These are phyloP conservation scores for Corvus cornix DNA, from an alignment of 2,113 vertebrate species.

Conservation along the genomic window DNA sequence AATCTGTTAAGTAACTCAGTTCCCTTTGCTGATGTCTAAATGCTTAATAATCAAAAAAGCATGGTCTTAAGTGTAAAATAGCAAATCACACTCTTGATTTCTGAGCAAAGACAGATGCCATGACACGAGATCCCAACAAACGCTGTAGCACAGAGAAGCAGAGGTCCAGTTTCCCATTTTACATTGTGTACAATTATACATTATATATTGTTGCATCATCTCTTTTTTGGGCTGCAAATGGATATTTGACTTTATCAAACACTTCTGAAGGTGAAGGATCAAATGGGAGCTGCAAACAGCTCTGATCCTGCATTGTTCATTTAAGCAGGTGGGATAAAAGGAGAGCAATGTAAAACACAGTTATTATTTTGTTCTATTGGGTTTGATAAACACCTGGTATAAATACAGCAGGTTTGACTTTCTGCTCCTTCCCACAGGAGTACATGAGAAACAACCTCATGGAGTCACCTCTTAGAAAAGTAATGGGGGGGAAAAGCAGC, in stretches of 20 bases:
- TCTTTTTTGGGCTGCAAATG: neutral
- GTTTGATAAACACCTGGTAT: neutral
- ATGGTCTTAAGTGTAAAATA: neutral
- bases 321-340: neutral
- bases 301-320: neutral
- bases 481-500: neutral
- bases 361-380: neutral
- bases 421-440: neutral
- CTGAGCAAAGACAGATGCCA: neutral
- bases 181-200: neutral
- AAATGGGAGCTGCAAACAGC: neutral
- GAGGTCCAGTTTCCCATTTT: neutral
- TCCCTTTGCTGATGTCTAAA: neutral
- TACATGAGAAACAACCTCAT: neutral
- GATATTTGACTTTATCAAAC: neutral
- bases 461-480: neutral
- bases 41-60: neutral
- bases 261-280: neutral
- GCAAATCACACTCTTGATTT: neutral
- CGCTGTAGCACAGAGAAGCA: neutral
- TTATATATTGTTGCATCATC: neutral
- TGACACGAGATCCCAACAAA: neutral
- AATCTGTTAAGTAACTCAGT: neutral
- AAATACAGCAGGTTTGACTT: neutral
- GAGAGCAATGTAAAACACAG: neutral